phyloP scores from a whole-genome alignment of 2,113 vertebrate genomes.

The Mirounga angustirostris region DNA sequence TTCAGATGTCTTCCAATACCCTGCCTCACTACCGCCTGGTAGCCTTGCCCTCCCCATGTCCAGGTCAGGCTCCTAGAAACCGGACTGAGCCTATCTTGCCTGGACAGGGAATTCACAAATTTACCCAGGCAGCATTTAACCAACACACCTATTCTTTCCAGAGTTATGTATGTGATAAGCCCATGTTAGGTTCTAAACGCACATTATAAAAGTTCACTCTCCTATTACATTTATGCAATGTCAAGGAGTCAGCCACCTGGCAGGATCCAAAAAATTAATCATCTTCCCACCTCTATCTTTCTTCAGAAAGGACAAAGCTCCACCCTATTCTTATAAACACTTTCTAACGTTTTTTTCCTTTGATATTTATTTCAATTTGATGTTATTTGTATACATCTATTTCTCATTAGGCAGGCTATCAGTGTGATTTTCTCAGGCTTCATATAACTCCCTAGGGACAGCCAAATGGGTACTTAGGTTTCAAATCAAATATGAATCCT shows the following conservation, averaged over 20 bases:
- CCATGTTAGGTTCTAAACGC: not conserved
- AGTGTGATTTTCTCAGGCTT: constrained; percentile 29
- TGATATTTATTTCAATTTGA: not conserved
- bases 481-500: constrained; percentile 38
- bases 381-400: not conserved
- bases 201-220: not conserved
- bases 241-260: not conserved
- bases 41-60: not conserved
- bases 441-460: not conserved
- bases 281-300: not conserved
- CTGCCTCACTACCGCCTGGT: not conserved
- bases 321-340: not conserved
- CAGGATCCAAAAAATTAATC: not conserved
- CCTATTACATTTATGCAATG: not conserved
- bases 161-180: not conserved
- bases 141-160: not conserved
- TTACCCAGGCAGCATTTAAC: not conserved
- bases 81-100: not conserved
- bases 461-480: constrained; percentile 25
- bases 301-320: not conserved
- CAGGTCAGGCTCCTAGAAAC: not conserved
- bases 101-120: constrained; percentile 9
- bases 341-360: not conserved
- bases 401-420: not conserved
- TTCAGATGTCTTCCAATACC: not conserved